Percentiles rank a stretch among this genome's conserved stretches.
Conservation (phyloP, 30 jellyfish, hydroid and myxozoan genomes). For the Hydractinia echinata region DNA sequence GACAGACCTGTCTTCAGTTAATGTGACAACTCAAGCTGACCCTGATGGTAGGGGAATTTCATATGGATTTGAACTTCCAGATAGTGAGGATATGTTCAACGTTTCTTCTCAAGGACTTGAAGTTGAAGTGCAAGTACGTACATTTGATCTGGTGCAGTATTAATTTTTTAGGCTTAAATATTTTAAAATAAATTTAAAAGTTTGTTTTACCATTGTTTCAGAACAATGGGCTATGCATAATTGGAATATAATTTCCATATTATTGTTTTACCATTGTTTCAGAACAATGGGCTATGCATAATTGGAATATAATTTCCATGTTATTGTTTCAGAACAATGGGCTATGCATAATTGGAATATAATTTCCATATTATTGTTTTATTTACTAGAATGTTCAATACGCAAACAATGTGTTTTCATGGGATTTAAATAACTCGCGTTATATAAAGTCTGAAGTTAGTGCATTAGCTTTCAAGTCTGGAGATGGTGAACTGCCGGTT, state of each 20-base stretch:
- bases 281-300: too few species aligned
- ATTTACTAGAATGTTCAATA: neutral
- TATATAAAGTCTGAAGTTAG: slow-evolving; percentile 1
- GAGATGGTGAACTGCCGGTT: slow-evolving; percentile 1
- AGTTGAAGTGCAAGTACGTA: neutral
- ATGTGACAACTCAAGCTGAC: neutral
- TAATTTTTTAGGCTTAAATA: too few species aligned
- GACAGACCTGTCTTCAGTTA: neutral
- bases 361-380: neutral
- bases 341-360: neutral
- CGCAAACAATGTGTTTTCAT: neutral
- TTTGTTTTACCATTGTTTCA: too few species aligned
- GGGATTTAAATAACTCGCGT: slow-evolving; percentile 19
- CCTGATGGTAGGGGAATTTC: neutral
- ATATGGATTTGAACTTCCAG: slow-evolving; percentile 11
- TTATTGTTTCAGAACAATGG: neutral
- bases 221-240: too few species aligned
- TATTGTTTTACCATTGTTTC: neutral
- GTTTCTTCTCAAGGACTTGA: neutral
- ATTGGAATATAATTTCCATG: neutral
- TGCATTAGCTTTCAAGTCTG: neutral
- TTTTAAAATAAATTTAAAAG: too few species aligned
- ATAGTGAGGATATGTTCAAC: slow-evolving; percentile 17
- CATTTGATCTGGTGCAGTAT: too few species aligned
- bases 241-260: neutral